Conservation (phyloP, 1,140 invertebrate genomes). For the Sinella curviseta region DNA sequence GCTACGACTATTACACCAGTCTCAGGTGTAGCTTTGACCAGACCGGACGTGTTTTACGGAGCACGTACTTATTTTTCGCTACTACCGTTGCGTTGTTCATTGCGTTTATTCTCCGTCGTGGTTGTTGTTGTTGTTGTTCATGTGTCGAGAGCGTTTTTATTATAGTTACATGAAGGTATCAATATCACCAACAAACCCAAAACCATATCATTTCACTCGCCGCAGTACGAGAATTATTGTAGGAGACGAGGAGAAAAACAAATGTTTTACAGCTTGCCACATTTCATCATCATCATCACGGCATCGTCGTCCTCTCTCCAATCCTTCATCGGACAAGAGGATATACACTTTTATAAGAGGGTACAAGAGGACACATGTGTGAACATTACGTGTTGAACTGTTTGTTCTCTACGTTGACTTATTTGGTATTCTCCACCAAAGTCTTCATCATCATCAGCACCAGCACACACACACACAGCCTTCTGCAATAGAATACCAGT, state of each 20-base stretch:
- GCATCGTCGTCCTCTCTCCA: neutral
- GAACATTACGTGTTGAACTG: neutral
- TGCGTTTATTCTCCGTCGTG: neutral
- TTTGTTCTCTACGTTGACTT: neutral
- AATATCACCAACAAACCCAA: neutral
- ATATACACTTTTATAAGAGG: neutral
- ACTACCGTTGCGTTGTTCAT: neutral
- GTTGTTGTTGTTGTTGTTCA: neutral
- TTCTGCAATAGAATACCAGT: neutral
- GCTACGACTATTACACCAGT: constrained; percentile 21
- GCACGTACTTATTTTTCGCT: constrained; percentile 17
- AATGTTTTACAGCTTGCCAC: neutral
- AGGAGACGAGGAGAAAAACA: neutral
- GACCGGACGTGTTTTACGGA: constrained; percentile 31
- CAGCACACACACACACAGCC: no score
- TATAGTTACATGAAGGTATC: neutral
- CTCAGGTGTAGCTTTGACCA: constrained; percentile 39
- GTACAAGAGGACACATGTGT: constrained; percentile 5
- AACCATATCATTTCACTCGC: neutral
- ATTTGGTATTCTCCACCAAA: constrained; percentile 17
- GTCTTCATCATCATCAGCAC: neutral
- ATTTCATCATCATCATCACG: neutral
- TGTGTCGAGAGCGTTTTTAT: neutral
- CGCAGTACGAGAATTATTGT: neutral
- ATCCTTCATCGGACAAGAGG: neutral